A percentile compares a stretch with the other conserved stretches of the same genome.
Conservation (phyloP, 2,113 vertebrate species). For the Rostratula benghalensis region DNA sequence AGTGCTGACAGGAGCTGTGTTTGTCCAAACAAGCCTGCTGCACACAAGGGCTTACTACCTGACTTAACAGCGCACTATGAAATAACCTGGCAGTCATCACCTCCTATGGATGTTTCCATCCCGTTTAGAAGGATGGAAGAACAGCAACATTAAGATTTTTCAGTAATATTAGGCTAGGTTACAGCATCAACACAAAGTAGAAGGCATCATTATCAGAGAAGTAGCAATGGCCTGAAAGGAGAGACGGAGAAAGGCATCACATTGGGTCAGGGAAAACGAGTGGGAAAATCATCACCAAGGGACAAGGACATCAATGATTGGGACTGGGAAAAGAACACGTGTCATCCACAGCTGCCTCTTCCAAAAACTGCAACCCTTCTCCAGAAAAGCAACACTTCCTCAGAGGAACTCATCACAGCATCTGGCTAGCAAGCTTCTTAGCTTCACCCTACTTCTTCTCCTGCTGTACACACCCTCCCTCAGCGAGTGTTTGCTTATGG, state of each 20-base stretch:
- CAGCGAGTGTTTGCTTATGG: neutral
- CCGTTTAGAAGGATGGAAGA: neutral
- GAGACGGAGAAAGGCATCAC: neutral
- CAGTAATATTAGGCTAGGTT: neutral
- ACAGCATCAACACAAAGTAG: neutral
- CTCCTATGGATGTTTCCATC: neutral
- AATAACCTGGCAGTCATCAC: neutral
- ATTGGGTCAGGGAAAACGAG: neutral
- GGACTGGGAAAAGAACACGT: rapidly evolving
- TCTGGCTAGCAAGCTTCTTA: neutral
- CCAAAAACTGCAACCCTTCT: neutral
- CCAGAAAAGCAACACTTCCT: neutral
- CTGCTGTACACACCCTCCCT: neutral
- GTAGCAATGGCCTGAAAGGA: rapidly evolving
- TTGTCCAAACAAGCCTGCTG: neutral
- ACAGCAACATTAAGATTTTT: neutral
- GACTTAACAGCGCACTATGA: neutral
- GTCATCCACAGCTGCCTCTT: neutral
- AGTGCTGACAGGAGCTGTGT: neutral
- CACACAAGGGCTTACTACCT: neutral
- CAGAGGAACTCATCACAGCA: neutral
- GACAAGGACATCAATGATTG: neutral
- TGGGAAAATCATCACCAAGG: neutral
- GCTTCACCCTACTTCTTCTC: neutral
- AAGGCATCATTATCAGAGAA: neutral